Percentiles rank a stretch among this genome's conserved stretches.
These are phyloP conservation scores for Thalassarche chlororhynchos DNA, from an alignment of 2,113 vertebrate genomes.

Conservation along the genomic window DNA sequence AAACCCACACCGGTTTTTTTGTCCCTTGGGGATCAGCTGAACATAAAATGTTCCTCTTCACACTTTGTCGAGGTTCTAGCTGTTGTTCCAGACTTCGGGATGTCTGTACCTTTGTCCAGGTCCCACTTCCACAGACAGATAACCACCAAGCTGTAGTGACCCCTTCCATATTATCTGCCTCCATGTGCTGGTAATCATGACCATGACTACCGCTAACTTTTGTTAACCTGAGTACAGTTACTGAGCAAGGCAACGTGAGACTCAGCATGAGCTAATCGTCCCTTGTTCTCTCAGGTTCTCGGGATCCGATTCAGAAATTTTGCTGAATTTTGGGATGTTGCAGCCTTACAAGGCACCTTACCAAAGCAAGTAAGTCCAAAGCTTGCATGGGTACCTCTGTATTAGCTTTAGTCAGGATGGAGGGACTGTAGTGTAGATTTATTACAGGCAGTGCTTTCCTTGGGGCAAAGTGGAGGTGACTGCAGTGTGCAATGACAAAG, in stretches of 20 bases:
- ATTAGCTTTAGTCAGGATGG: fast-evolving
- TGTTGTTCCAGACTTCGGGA: neutral
- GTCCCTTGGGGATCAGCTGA: neutral
- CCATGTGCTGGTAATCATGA: neutral
- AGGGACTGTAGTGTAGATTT: neutral
- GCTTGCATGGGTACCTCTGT: fast-evolving
- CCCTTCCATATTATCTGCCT: neutral
- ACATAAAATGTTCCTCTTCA: neutral
- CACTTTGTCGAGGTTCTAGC: neutral
- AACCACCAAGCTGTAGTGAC: neutral
- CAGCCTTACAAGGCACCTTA: neutral
- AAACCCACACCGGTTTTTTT: neutral
- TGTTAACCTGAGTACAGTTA: neutral
- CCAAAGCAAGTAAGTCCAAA: neutral
- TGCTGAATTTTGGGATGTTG: neutral
- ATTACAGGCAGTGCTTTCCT: neutral
- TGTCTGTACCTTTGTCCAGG: neutral
- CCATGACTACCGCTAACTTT: fast-evolving
- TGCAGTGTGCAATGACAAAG: neutral
- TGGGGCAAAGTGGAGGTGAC: neutral
- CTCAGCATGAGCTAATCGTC: fast-evolving
- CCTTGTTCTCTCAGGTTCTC: neutral
- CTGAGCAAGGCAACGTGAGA: neutral
- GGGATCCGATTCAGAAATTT: too few relatives aligned
- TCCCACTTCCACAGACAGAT: neutral